These are phyloP conservation scores for Tiliacea aurago DNA, from an alignment of 2,888 invertebrate species.

Conservation along the genomic window DNA sequence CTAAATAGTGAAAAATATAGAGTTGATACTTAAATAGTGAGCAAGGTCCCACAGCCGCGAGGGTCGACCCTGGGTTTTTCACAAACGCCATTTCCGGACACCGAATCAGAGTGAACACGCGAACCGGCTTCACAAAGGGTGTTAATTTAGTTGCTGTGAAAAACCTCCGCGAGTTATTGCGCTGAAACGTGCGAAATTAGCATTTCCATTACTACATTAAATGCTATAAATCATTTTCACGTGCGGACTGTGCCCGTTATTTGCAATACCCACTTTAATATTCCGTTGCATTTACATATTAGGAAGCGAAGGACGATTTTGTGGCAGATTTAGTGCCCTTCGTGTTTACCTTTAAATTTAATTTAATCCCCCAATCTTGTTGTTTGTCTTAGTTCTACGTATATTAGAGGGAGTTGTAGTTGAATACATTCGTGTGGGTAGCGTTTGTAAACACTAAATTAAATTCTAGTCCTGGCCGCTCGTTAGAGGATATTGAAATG, in stretches of 20 bases:
- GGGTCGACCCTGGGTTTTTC: constrained; percentile 71
- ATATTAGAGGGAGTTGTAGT: constrained; percentile 31
- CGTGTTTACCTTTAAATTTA: constrained; percentile 53
- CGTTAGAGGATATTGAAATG: constrained; percentile 39
- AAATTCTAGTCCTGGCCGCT: constrained; percentile 25
- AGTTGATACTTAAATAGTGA: constrained; percentile 67
- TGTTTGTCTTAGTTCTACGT: constrained; percentile 41
- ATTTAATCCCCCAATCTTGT: constrained; percentile 50
- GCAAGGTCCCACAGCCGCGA: constrained; percentile 63
- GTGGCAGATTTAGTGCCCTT: constrained; percentile 57
- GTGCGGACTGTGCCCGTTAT: constrained; percentile 63
- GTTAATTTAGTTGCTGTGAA: constrained; percentile 83
- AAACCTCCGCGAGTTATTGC: constrained; percentile 73
- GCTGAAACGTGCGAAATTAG: constrained; percentile 75
- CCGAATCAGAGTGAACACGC: constrained; percentile 81
- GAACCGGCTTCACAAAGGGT: constrained; percentile 77
- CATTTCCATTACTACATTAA: constrained; percentile 73
- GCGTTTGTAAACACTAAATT: constrained; percentile 35
- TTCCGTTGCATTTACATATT: constrained; percentile 66
- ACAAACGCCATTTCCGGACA: constrained; percentile 82
- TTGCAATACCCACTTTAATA: constrained; percentile 60
- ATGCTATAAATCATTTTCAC: constrained; percentile 72
- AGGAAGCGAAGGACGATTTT: constrained; percentile 62
- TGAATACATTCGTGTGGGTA: constrained; percentile 9
- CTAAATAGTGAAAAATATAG: constrained; percentile 69